Percentiles rank a stretch among this genome's conserved stretches.
These are phyloP conservation scores for Parambassis ranga DNA, from an alignment of 2,797 vertebrate species.

Conservation along the genomic window DNA sequence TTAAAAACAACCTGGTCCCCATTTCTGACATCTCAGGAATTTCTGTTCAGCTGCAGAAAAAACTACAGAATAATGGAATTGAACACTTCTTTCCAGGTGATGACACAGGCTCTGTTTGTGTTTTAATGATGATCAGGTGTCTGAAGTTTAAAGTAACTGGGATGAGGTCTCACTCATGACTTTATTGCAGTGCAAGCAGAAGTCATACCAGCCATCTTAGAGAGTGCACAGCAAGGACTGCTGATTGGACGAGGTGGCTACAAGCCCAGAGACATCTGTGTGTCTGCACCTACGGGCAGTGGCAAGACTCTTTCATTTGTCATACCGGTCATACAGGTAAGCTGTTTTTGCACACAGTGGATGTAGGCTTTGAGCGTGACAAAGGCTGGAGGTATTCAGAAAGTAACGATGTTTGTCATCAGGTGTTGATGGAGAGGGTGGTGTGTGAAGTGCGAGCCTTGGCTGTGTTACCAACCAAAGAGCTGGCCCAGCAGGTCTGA, in stretches of 20 bases:
- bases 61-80: slow-evolving; percentile 83
- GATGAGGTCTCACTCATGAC: background rate
- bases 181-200: slow-evolving; percentile 85
- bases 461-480: slow-evolving; percentile 93
- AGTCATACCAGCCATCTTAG: slow-evolving; percentile 90
- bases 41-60: slow-evolving; percentile 80
- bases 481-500: slow-evolving; percentile 93
- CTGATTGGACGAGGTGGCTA: slow-evolving; percentile 88
- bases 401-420: background rate
- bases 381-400: background rate
- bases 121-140: background rate
- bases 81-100: slow-evolving; percentile 90
- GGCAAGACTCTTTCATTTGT: slow-evolving; percentile 95
- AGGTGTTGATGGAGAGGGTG: slow-evolving; percentile 86
- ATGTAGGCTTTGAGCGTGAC: background rate
- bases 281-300: slow-evolving; percentile 95
- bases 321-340: slow-evolving; percentile 92
- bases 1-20: slow-evolving; percentile 83
- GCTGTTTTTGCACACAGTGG: background rate
- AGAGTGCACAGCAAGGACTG: slow-evolving; percentile 78
- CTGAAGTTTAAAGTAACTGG: no score
- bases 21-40: slow-evolving; percentile 78
- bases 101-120: background rate
- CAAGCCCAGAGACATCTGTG: slow-evolving; percentile 89
- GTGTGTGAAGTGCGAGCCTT: slow-evolving; percentile 89